Conservation (phyloP, 1,140 invertebrate genomes). For the Zaprionus taronus region DNA sequence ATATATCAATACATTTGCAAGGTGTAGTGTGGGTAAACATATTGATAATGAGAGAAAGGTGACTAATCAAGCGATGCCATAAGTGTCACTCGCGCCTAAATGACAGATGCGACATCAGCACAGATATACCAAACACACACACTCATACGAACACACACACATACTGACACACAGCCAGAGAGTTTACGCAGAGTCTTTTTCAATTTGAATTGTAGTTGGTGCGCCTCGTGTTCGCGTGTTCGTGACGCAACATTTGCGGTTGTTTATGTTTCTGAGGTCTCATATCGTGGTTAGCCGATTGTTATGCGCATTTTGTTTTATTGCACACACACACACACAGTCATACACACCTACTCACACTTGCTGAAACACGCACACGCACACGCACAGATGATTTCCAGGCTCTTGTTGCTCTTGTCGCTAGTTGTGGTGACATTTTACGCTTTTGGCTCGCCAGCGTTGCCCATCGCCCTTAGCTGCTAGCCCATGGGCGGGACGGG, state of each 20-base stretch:
- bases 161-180: not conserved
- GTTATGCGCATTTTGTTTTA: conserved; percentile 78
- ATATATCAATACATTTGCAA: not conserved
- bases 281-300: conserved; percentile 77
- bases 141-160: not conserved
- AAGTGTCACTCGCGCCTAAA: not conserved
- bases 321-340: conserved; percentile 51
- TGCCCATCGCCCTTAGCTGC: not conserved
- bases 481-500: not conserved
- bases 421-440: conserved; percentile 43
- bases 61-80: conserved; percentile 4
- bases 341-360: not conserved
- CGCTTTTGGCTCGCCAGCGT: conserved; percentile 37
- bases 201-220: conserved; percentile 8
- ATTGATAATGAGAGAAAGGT: not conserved
- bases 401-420: conserved; percentile 19
- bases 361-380: not conserved
- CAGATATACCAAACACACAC: not conserved
- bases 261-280: conserved; percentile 79
- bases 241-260: conserved; percentile 78
- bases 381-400: conserved; percentile 34
- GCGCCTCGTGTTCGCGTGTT: conserved; percentile 62
- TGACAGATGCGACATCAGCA: not conserved
- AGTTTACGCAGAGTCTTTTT: not conserved
- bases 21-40: not conserved